Base-by-base conservation (phyloP, 2,797 vertebrate species). In the Gobionotothen gibberifrons region DNA sequence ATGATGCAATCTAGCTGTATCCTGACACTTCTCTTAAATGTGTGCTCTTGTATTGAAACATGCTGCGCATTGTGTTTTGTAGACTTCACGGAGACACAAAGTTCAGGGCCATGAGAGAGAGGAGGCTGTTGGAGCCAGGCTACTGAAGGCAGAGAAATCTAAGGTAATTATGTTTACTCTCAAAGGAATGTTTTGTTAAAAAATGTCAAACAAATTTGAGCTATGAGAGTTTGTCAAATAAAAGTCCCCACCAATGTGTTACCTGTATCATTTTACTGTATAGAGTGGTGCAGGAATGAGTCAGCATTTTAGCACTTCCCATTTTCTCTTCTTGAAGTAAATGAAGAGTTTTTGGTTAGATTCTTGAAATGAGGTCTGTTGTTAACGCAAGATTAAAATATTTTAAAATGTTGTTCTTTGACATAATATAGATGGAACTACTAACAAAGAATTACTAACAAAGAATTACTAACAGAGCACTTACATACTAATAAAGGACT, bases 31-130 rank as follows among this genome's bases (percentile, higher is more conserved):
- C 36, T 68, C 42, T 26, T n/a, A 22, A 58, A 47, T 26, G 47
- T 73, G 57, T 39, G 17, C 36, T 44, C 9, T 29, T 21, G 3
- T 52, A 4, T 36, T 67, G 61, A 74, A 55, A 5, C 48, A 42
- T 21, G 13, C 47, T 52, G 32, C 59, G 1, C 61, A n/a, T 49
- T 83, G 39, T 85, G n/a, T 83, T 75, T 70, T 39, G 10, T 36
- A 98, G 98, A 94, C 91, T 86, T 85, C 95, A 76, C 96, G 89
- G 68, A 95, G 94, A 82, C 90, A 87, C 73, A 94, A 93, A 89
- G 78, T 87, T 82, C 93, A 93, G 87, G 46, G 78, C 69, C 83
- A 87, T 21, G 95, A 95, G 54, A 88, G 85, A 75, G 95, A 96
- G 42, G 91, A 93, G 36, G 52, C 81, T 2, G 67, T 93, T 79